Conservation (phyloP, 2,797 vertebrate genomes). For the Loriculus beryllinus region DNA sequence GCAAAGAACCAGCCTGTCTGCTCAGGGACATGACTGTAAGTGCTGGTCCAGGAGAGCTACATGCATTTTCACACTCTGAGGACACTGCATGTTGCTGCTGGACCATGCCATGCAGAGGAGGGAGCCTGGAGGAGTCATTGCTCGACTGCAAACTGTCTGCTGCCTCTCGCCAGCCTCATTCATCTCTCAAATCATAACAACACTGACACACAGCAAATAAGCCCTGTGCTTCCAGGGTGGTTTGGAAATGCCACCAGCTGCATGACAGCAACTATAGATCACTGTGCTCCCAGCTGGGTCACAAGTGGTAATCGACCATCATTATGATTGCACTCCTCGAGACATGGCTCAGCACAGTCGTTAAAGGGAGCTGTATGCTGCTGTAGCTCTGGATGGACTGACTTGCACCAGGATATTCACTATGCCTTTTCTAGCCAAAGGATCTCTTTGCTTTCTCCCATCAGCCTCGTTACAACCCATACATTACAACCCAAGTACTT, state of each 20-base stretch:
- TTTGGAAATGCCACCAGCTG: not conserved
- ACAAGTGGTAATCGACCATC: not conserved
- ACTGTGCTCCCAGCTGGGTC: not conserved
- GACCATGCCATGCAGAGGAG: not conserved
- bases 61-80: not conserved
- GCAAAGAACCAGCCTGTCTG: not conserved
- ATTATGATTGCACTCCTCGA: fast-evolving
- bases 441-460: not conserved
- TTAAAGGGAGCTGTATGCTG: not conserved
- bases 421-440: not conserved
- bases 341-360: not conserved
- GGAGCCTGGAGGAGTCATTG: not conserved
- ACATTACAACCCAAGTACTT: fast-evolving
- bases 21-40: not conserved
- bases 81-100: not conserved
- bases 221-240: not conserved
- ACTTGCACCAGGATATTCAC: not conserved
- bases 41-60: not conserved
- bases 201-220: not conserved
- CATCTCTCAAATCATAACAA: not conserved
- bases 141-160: not conserved
- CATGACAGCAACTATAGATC: not conserved
- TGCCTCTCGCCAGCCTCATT: not conserved
- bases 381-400: not conserved
- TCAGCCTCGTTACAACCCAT: not conserved